phyloP scores from a whole-genome alignment of 2,888 invertebrate species.

The Actias luna region DNA sequence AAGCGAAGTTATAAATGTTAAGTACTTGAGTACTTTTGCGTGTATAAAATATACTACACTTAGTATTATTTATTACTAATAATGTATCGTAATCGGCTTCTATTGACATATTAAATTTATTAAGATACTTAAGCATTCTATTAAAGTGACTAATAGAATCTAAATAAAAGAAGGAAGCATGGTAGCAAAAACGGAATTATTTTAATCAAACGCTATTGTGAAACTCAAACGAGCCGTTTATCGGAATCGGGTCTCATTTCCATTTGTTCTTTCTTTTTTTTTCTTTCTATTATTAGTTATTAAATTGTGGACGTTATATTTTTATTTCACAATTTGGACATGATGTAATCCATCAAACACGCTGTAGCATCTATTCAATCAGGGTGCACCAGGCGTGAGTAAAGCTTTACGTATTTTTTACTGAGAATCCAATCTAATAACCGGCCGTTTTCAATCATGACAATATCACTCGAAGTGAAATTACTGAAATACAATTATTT shows the following conservation, averaged over 20 bases:
- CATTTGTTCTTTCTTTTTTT: slow-evolving; percentile 8
- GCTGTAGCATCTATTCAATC: not conserved
- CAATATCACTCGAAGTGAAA: not conserved
- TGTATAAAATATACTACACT: not conserved
- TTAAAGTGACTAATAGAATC: not conserved
- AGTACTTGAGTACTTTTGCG: not conserved
- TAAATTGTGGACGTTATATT: slow-evolving; percentile 5
- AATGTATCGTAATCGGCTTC: not conserved
- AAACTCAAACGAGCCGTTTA: slow-evolving; percentile 1
- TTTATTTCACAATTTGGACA: slow-evolving; percentile 11
- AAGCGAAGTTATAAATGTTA: no score
- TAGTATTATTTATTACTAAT: not conserved
- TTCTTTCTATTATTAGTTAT: not conserved
- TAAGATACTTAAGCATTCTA: not conserved
- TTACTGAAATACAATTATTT: not conserved
- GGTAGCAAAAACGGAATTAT: slow-evolving; percentile 7
- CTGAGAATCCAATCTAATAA: not conserved
- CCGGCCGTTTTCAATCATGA: not conserved
- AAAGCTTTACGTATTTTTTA: not conserved
- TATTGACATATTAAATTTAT: not conserved
- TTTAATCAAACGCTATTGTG: slow-evolving; percentile 7
- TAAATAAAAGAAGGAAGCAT: not conserved
- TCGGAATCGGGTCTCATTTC: slow-evolving; percentile 7
- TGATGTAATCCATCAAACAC: not conserved
- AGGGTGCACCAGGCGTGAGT: not conserved